Evolutionary conservation across 2,888 invertebrate genomes (phyloP), one percentile per base, ranked within the genome.

Genomic region (Tachina fera): DNA sequence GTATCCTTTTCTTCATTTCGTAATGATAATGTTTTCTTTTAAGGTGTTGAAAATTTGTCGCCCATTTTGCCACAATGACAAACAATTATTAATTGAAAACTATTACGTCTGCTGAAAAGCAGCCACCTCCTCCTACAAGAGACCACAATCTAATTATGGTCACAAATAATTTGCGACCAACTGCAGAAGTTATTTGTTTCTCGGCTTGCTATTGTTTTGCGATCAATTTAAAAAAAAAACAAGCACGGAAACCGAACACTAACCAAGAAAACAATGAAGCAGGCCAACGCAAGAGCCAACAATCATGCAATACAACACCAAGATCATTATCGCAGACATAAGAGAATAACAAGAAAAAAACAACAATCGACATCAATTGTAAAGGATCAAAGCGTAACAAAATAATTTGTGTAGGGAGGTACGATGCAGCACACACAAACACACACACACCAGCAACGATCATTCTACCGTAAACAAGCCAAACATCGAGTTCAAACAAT

Each of bases 241-340:
- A 53, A 6, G 22, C 56, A 81, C 49, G 61, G 19, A 58, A 67
- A 31, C 70, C 22, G 16, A 39, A 16, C 16, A 83, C 77, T 81
- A 63, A 65, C 76, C 31, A 31, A 31, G 81, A 89, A 45, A 89
- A 91, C 90, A 90, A 91, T 90, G 79, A 83, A 82, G 22, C 72
- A 78, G 56, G 31, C 67, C 72, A 75, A 19, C 56, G 5, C 47
- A 68, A 75, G 51, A 60, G 49, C 49, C 79, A 70, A 47, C 70
- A 70, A 47, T 63, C 76, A 81, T 77, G 84, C 70, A 83, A 83
- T 16, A 72, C 72, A 81, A 81, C 61, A 81, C 81, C 74, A 51
- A 89, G 91, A 90, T 90, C 89, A 87, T 88, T 91, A 90, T 90
- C 89, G 88, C 86, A 78, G 68, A 78, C 87, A 77, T 71, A 63